Evolutionary conservation across 2,888 invertebrate species (phyloP).

Genomic region (Selenia dentaria): DNA sequence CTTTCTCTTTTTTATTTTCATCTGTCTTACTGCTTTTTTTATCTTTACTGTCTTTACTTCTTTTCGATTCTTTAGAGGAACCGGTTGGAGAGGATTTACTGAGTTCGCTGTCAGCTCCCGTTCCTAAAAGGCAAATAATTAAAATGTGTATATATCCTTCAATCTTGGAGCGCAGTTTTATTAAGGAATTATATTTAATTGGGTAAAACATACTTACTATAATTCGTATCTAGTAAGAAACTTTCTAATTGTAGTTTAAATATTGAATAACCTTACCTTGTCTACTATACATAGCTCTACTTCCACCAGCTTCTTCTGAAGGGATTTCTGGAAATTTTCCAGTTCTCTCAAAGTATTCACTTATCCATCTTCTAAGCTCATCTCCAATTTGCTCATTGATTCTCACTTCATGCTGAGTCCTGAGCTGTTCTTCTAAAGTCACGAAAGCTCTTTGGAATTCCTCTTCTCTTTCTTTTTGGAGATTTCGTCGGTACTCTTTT

Average conservation of each 20-base stretch:
- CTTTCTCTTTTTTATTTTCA: slow-evolving; percentile 82
- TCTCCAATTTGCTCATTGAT: slow-evolving; percentile 95
- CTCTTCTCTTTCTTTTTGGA: slow-evolving; percentile 88
- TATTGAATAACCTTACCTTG: too few species aligned
- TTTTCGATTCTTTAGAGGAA: slow-evolving; percentile 91
- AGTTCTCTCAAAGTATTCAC: slow-evolving; percentile 91
- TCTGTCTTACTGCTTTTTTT: slow-evolving; percentile 80
- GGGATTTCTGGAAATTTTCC: slow-evolving; percentile 96
- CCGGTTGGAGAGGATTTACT: slow-evolving; percentile 90
- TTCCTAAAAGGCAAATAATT: too few species aligned
- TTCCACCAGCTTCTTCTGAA: slow-evolving; percentile 95
- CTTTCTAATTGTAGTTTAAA: too few species aligned
- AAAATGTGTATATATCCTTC: too few species aligned
- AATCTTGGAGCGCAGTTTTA: too few species aligned
- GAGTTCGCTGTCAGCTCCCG: slow-evolving; percentile 91
- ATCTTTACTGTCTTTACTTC: slow-evolving; percentile 89
- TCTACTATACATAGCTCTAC: slow-evolving; percentile 92
- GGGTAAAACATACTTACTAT: too few species aligned
- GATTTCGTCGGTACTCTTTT: slow-evolving; percentile 82
- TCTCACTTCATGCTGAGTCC: slow-evolving; percentile 88
- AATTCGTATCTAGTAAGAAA: too few species aligned
- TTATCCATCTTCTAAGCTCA: slow-evolving; percentile 94
- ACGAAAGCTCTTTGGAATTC: slow-evolving; percentile 89
- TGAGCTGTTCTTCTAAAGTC: slow-evolving; percentile 86
- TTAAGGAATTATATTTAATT: too few species aligned